These are phyloP conservation scores for Netelia virgata DNA, from an alignment of 2,888 invertebrate genomes.

Conservation along the genomic window DNA sequence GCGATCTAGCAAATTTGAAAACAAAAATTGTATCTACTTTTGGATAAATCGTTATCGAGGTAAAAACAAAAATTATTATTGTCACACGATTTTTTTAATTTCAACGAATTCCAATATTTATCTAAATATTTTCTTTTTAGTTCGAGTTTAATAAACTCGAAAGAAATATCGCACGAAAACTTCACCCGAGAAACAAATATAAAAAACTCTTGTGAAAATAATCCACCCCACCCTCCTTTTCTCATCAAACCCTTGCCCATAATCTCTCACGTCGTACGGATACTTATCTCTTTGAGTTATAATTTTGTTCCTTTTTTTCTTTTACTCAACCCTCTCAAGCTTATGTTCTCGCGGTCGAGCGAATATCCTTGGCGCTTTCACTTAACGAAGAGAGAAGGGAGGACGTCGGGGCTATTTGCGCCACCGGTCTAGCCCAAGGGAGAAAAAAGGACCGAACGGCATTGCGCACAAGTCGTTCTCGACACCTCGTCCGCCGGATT, in stretches of 20 bases:
- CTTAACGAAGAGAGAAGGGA: slow-evolving; percentile 57
- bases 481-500: slow-evolving; percentile 55
- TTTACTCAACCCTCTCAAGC: slow-evolving; percentile 8
- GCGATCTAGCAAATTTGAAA: too few species aligned
- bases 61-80: too few species aligned
- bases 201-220: slow-evolving; percentile 49
- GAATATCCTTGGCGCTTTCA: slow-evolving; percentile 61
- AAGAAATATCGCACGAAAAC: too few species aligned
- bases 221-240: slow-evolving; percentile 28
- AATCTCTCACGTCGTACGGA: background rate
- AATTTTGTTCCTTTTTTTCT: slow-evolving; percentile 13
- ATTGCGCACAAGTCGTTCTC: slow-evolving; percentile 55
- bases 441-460: slow-evolving; percentile 25
- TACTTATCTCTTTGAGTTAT: slow-evolving; percentile 37
- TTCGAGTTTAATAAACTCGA: too few species aligned
- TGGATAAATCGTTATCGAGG: too few species aligned
- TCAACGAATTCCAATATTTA: too few species aligned
- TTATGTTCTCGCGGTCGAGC: slow-evolving; percentile 19
- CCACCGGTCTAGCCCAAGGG: background rate
- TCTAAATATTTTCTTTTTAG: too few species aligned
- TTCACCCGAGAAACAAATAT: slow-evolving; percentile 24
- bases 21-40: too few species aligned
- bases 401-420: background rate
- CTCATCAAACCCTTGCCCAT: slow-evolving; percentile 25
- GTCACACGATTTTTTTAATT: too few species aligned